Percentiles rank a stretch among this genome's conserved stretches.
Conservation (phyloP, 2,888 invertebrate genomes). For the Hirtodrosophila cameraria region DNA sequence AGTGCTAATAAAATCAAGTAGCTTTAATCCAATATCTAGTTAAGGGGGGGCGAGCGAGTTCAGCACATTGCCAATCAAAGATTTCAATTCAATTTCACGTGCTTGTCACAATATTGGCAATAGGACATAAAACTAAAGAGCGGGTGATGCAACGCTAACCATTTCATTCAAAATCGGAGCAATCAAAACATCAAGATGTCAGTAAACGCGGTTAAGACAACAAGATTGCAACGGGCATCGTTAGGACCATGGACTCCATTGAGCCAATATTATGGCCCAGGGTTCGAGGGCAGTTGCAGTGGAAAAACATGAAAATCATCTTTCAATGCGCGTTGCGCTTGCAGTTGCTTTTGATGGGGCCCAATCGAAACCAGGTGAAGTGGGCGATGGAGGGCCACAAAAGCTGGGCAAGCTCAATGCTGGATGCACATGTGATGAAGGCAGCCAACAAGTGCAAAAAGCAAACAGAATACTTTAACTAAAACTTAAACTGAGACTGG, state of each 20-base stretch:
- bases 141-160: conserved; percentile 55
- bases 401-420: conserved; percentile 2
- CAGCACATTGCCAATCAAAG: conserved; percentile 66
- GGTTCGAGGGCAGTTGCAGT: conserved; percentile 27
- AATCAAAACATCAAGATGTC: conserved; percentile 74
- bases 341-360: conserved; percentile 33
- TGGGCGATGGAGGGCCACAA: conserved; percentile 29
- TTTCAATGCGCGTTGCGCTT: conserved; percentile 63
- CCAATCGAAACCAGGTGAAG: conserved; percentile 44
- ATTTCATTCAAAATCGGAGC: conserved; percentile 76
- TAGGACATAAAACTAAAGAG: conserved; percentile 61
- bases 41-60: conserved; percentile 14
- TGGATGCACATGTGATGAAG: conserved; percentile 42
- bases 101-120: conserved; percentile 65
- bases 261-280: conserved; percentile 13
- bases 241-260: conserved; percentile 58
- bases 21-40: conserved; percentile 31
- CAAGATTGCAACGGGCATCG: conserved; percentile 72
- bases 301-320: conserved; percentile 80
- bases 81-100: conserved; percentile 69
- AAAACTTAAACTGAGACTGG: conserved; percentile 19
- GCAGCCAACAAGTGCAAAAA: conserved; percentile 47
- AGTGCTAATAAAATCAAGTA: conserved; percentile 23
- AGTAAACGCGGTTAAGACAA: conserved; percentile 73
- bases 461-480: conserved; percentile 40